Conservation (phyloP, 2,888 invertebrate species). For the Plusia festucae region DNA sequence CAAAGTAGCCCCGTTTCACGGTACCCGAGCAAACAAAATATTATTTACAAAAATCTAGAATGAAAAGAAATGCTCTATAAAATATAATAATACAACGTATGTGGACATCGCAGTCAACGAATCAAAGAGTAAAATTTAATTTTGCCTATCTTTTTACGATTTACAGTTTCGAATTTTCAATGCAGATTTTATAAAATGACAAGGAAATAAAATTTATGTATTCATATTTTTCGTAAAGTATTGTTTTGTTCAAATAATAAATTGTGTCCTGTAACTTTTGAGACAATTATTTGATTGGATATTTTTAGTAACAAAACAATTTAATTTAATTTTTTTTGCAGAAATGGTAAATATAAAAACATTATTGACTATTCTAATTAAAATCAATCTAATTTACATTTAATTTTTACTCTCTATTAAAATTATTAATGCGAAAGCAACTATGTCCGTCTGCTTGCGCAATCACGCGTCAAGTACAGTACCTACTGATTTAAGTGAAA, state of each 20-base stretch:
- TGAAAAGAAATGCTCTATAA: neutral
- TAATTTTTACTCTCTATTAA: no score
- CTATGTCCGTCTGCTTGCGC: no score
- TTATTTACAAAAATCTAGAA: neutral
- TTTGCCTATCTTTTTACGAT: neutral
- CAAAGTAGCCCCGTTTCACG: no score
- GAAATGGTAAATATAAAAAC: no score
- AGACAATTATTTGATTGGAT: no score
- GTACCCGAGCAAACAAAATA: neutral
- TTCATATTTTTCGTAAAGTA: neutral
- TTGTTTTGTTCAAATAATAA: neutral
- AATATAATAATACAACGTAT: neutral
- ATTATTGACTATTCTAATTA: no score
- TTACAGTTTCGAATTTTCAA: neutral
- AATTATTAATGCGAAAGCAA: no score
- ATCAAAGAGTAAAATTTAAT: constrained; percentile 4
- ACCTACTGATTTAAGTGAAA: no score
- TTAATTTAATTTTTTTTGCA: no score
- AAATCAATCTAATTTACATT: no score
- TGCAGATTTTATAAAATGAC: neutral
- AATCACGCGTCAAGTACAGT: no score
- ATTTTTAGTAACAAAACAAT: no score
- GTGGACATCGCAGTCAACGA: neutral
- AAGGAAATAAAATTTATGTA: neutral
- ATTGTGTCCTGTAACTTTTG: neutral